Percentiles rank a stretch among this genome's conserved stretches.
These are phyloP conservation scores for Oscheius myriophilus DNA, from an alignment of 2,888 invertebrate species.

Conservation along the genomic window DNA sequence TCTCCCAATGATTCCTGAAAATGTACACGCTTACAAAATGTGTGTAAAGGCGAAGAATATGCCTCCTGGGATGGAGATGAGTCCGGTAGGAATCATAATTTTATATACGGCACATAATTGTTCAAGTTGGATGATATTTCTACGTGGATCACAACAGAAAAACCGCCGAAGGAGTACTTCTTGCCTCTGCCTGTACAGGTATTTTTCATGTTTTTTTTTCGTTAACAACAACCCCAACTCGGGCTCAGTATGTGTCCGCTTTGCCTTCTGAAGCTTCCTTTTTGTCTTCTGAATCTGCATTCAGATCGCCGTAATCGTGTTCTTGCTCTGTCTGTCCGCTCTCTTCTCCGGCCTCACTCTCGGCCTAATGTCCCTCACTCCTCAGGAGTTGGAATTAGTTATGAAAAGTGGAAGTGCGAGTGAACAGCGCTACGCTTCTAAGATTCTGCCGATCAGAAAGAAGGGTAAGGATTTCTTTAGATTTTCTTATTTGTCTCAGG, in stretches of 20 bases:
- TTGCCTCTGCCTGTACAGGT: constrained; percentile 55
- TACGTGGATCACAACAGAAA: constrained; percentile 61
- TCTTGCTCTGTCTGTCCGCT: constrained; percentile 86
- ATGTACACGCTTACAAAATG: constrained; percentile 56
- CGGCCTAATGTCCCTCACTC: constrained; percentile 93
- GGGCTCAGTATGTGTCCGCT: neutral
- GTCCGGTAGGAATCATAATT: neutral
- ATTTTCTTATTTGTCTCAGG: constrained; percentile 71
- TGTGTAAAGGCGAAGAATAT: constrained; percentile 50
- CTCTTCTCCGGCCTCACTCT: constrained; percentile 95
- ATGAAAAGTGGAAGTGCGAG: constrained; percentile 59
- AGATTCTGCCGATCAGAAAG: constrained; percentile 89
- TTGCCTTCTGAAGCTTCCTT: neutral
- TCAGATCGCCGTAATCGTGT: constrained; percentile 78
- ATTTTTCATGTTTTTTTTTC: neutral
- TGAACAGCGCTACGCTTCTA: constrained; percentile 78
- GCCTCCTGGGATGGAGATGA: constrained; percentile 10
- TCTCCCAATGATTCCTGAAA: constrained; percentile 50
- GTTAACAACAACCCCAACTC: neutral
- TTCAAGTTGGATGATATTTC: constrained; percentile 59
- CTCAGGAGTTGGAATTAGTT: constrained; percentile 68
- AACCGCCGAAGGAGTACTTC: constrained; percentile 58
- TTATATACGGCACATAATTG: neutral
- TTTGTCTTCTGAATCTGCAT: neutral
- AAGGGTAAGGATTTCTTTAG: constrained; percentile 74